These are phyloP conservation scores for Leptogaster cylindrica DNA, from an alignment of 2,888 invertebrate species.

Conservation along the genomic window DNA sequence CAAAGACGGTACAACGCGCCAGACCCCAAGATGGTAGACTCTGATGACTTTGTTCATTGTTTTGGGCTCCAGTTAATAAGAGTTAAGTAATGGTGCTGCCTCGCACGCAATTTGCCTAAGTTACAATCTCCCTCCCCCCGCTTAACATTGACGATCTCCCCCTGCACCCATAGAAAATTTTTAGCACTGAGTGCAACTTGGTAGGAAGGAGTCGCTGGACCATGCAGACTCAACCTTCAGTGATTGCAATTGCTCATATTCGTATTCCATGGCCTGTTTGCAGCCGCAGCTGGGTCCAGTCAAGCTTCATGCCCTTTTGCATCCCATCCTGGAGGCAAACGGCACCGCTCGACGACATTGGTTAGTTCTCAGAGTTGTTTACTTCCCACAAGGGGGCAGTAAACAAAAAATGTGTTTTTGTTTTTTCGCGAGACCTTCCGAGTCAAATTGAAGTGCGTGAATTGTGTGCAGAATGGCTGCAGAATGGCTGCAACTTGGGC, in stretches of 20 bases:
- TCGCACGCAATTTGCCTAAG: conserved; percentile 21
- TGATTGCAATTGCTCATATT: conserved; percentile 3
- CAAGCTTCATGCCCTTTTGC: too few species aligned
- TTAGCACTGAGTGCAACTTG: background rate
- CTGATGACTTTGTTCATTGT: conserved; percentile 23
- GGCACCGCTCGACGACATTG: too few species aligned
- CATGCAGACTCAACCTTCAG: background rate
- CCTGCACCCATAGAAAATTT: background rate
- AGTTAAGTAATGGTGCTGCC: conserved; percentile 22
- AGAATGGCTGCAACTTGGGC: too few species aligned
- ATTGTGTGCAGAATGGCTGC: too few species aligned
- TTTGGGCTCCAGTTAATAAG: conserved; percentile 8
- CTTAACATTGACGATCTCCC: background rate
- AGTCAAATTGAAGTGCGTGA: too few species aligned
- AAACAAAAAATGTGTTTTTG: too few species aligned
- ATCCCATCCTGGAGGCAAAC: too few species aligned
- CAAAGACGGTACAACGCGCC: background rate
- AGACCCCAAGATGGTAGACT: background rate
- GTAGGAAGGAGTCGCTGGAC: background rate
- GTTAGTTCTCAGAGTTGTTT: too few species aligned
- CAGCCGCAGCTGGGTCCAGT: too few species aligned
- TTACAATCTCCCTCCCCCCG: too few species aligned
- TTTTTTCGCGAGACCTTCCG: too few species aligned
- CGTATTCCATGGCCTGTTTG: conserved; percentile 11
- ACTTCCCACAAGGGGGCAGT: too few species aligned